Percentiles rank a stretch among this genome's conserved stretches.
Conservation (phyloP, 2,113 vertebrate species). For the Callocephalon fimbriatum region DNA sequence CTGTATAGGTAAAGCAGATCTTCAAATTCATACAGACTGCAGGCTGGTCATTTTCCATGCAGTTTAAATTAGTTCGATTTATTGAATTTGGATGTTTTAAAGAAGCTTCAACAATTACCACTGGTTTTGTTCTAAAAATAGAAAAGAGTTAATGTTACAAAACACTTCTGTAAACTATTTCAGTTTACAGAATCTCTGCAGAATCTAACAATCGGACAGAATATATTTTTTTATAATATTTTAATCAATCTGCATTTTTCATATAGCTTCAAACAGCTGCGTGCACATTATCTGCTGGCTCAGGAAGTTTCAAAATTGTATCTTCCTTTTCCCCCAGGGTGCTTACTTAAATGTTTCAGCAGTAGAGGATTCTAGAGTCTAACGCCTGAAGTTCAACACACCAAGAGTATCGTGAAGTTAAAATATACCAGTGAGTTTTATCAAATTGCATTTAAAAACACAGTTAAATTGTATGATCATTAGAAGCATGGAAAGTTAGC, state of each 20-base stretch:
- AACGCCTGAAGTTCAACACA: background rate
- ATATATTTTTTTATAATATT: background rate
- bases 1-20: slow-evolving; percentile 89
- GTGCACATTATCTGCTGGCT: background rate
- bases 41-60: slow-evolving; percentile 79
- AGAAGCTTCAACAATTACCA: slow-evolving; percentile 86
- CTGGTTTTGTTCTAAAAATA: slow-evolving; percentile 87
- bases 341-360: background rate
- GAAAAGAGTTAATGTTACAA: slow-evolving; percentile 5
- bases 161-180: background rate
- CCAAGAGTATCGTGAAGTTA: background rate
- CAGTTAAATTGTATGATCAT: background rate
- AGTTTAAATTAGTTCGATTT: slow-evolving; percentile 82
- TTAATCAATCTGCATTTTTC: background rate
- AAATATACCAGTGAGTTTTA: background rate
- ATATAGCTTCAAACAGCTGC: background rate
- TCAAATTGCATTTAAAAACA: background rate
- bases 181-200: background rate
- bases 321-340: background rate
- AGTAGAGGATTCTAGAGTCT: background rate
- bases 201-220: background rate
- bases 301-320: background rate
- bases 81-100: slow-evolving; percentile 83
- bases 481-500: background rate
- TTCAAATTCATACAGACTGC: slow-evolving; percentile 84